Conservation (phyloP, 2,888 invertebrate species). For the Agriopis leucophaearia region DNA sequence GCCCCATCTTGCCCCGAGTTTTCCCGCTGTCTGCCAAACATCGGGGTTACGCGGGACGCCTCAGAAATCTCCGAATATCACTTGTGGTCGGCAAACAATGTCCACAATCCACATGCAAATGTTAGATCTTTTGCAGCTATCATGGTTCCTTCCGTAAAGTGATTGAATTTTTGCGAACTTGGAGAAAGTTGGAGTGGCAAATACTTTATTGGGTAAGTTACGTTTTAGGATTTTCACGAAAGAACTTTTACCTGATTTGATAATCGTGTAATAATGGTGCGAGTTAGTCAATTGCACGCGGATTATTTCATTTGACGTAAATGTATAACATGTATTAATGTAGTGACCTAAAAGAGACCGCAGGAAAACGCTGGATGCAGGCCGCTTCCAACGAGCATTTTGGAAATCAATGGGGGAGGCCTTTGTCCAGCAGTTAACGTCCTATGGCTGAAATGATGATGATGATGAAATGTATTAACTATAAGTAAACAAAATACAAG, state of each 20-base stretch:
- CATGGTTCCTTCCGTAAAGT: conserved; percentile 10
- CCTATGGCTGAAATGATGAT: too few relatives aligned
- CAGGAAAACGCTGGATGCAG: too few relatives aligned
- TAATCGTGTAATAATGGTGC: not conserved
- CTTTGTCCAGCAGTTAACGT: too few relatives aligned
- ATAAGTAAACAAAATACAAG: too few relatives aligned
- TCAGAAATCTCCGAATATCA: conserved; percentile 24
- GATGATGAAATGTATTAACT: too few relatives aligned
- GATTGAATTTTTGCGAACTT: conserved; percentile 20
- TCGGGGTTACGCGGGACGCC: not conserved
- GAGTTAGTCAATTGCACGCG: not conserved
- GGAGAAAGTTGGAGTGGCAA: conserved; percentile 4
- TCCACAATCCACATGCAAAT: conserved; percentile 26
- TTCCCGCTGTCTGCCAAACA: conserved; percentile 20
- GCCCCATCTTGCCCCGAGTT: conserved; percentile 15
- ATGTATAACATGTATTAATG: too few relatives aligned
- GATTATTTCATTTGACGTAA: not conserved
- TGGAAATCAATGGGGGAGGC: too few relatives aligned
- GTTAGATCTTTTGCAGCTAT: conserved; percentile 14
- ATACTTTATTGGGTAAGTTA: conserved; percentile 1
- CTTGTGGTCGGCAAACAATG: conserved; percentile 19
- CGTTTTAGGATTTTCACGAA: too few relatives aligned
- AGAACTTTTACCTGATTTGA: not conserved
- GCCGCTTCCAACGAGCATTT: too few relatives aligned
- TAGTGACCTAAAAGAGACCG: too few relatives aligned